Evolutionary conservation across 1,140 invertebrate species (phyloP), one percentile per base, ranked within the genome.

Genomic region (Drosophila ironensis): DNA sequence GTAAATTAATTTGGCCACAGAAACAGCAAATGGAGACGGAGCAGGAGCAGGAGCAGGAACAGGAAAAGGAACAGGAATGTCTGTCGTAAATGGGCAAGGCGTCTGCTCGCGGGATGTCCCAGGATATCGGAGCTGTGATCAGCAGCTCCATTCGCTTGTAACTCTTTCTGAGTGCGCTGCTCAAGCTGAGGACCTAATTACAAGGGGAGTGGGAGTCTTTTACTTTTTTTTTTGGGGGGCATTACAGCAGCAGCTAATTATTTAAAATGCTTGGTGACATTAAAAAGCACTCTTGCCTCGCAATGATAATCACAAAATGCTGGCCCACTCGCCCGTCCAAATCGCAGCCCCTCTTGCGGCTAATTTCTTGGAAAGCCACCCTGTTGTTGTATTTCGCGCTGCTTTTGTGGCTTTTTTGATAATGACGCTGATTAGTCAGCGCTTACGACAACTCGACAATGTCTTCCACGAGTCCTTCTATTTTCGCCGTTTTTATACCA

Each of bases 201-300:
- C 67, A 52, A 60, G 42, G 24, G 56, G 19, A 56, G 54, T 30
- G n/a, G n/a, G n/a, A 40, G 5, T 37, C 27, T 33, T 12, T 33
- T 33, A 0, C 1, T 2, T 1, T 27, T 27, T 27, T 9, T 9
- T 27, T 27, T 27, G 2, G 9, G 6, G 1, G 7, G 48, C n/a
- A 28, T 28, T 54, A 47, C 30, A 38, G 37, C 59, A 59, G 19
- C 30, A 76, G 78, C 78, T 81, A 84, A 81, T 81, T 81, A 72
- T 81, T 81, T 84, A 84, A 77, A 81, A 81, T 81, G 78, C 77
- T 84, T 67, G 59, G 68, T 51, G 78, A 84, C 77, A 81, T 81
- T 81, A 81, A 81, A 81, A 84, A 81, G 77, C 77, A 81, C 77
- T 81, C 84, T 81, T 48, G 61, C 61, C 78, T 6, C 38, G 48